Conservation (phyloP, 2,113 vertebrate genomes). For the Cnemophilus loriae region DNA sequence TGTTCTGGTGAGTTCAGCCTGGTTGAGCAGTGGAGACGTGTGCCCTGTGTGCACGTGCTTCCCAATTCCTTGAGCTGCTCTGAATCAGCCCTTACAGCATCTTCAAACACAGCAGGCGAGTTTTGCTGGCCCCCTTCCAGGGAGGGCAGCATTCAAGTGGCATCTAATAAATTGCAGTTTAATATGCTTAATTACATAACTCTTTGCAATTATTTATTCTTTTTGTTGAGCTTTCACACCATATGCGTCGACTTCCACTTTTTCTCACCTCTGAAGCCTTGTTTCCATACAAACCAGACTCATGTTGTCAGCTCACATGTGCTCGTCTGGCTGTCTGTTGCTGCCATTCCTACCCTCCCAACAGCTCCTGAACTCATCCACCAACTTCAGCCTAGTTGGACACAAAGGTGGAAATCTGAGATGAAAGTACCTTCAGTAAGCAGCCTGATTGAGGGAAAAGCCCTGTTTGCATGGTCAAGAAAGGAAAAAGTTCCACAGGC, state of each 20-base stretch:
- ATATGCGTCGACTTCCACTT: not conserved
- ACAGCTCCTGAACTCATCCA: too few relatives aligned
- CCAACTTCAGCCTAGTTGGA: not conserved
- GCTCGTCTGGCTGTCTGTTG: not conserved
- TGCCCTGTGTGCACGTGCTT: not conserved
- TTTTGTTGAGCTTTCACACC: not conserved
- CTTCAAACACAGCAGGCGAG: not conserved
- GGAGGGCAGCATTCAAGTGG: not conserved
- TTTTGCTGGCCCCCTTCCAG: slow-evolving; percentile 7
- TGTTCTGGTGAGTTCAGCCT: not conserved
- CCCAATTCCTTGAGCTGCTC: not conserved
- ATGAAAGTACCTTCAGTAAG: not conserved
- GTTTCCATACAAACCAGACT: not conserved
- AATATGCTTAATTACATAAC: not conserved
- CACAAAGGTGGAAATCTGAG: not conserved
- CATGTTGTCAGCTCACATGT: not conserved
- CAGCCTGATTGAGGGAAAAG: not conserved
- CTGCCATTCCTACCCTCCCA: not conserved
- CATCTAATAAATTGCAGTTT: not conserved
- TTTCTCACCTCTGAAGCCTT: not conserved
- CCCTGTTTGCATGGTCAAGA: not conserved
- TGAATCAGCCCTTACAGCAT: not conserved
- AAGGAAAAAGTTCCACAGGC: not conserved
- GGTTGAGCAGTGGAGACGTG: not conserved
- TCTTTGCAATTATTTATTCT: not conserved